Conservation (phyloP, 2,888 invertebrate genomes). For the Minunthozetes semirufus region DNA sequence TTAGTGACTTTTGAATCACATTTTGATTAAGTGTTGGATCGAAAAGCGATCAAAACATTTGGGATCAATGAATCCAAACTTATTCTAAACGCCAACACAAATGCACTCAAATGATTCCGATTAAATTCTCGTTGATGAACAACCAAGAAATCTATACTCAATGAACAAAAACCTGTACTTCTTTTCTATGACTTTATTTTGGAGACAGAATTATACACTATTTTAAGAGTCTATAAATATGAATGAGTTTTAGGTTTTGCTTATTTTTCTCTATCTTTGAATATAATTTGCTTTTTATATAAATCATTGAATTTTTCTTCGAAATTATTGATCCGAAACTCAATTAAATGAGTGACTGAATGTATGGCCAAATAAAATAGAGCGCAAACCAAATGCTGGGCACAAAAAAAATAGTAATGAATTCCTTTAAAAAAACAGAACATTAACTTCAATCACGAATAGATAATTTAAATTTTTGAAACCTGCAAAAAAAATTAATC, state of each 20-base stretch:
- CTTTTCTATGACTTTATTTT: neutral
- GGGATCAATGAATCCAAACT: constrained; percentile 2
- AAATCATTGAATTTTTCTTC: neutral
- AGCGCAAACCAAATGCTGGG: neutral
- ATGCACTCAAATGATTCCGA: neutral
- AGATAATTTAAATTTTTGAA: constrained; percentile 2
- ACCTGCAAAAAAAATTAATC: neutral
- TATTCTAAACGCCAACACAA: constrained; percentile 22
- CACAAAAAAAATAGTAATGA: neutral
- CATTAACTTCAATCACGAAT: constrained; percentile 11
- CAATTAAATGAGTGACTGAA: neutral
- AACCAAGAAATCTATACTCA: too few relatives aligned
- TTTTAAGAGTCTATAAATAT: neutral
- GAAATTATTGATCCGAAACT: neutral
- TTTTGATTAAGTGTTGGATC: neutral
- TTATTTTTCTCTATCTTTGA: neutral
- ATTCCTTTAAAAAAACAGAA: neutral
- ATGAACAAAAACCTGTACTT: neutral
- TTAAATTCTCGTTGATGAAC: too few relatives aligned
- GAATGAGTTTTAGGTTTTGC: neutral
- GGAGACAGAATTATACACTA: neutral
- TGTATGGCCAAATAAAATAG: constrained; percentile 5
- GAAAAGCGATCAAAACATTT: neutral
- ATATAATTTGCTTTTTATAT: neutral
- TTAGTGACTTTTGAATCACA: neutral